Evolutionary conservation across 2,888 invertebrate genomes (phyloP), one percentile per base, ranked within the genome.

Genomic region (Protodeltote pygarga): DNA sequence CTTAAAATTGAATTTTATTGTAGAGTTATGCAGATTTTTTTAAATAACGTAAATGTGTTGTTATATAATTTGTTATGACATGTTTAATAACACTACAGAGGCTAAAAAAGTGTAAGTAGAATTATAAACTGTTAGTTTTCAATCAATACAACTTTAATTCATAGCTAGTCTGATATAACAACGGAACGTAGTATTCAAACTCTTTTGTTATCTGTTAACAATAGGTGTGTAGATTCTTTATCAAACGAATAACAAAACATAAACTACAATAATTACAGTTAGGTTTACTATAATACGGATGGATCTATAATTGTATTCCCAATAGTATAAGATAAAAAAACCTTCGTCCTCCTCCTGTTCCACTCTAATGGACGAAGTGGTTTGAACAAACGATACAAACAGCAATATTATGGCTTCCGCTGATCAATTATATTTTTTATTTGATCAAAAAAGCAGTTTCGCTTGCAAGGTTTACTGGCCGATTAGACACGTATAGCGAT

Each of bases 401-500:
- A 73, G 62, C 74, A 78, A 76, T 78, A 81, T 79, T 74, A 68
- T 76, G 62, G 74, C 83, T 87, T 88, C 89, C 89, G 86, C 77
- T 72, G 79, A 79, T 76, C 87, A 87, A 87, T 89, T 89, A 87
- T 67, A 75, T 83, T 90, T 77, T 87, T 83, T 83, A 74, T 78
- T 67, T 61, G 58, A 67, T 73, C 55, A 47, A 76, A 75, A 79
- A 81, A 79, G 73, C 58, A 70, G 47, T 62, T 67, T 65, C 63
- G 53, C 63, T 66, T 68, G 71, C 86, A 84, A 87, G 86, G 87
- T 80, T 81, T 85, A 75, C 76, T 83, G 80, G 75, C 78, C 83
- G 81, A 84, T 84, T 84, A 79, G 80, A 77, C 79, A 82, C 83
- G 84, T 83, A 72, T 69, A 62, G 55, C 65, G 69, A 75, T 74